Evolutionary conservation across 2,797 vertebrate species (phyloP), one percentile per base, ranked within the genome.

Genomic region (Aulostomus chinensis): DNA sequence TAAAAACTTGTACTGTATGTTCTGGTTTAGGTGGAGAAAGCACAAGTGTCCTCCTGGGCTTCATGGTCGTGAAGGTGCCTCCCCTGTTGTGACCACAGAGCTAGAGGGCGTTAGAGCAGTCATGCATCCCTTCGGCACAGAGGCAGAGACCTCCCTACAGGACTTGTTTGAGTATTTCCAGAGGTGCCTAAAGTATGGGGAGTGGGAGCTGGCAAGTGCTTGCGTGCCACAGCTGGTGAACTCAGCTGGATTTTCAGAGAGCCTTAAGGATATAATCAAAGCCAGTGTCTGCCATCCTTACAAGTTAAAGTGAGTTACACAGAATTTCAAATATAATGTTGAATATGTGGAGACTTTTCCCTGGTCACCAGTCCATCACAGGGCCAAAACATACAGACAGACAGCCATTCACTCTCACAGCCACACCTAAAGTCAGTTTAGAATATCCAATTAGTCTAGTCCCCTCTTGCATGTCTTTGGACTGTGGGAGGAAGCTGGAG

Each of bases 171-270:
- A 33, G 3, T 95, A 95, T 73, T 98, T 98, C 85, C 92, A 91
- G 14, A 88, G 88, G 55, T 95, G 94, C 53, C 69, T 97, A 18
- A 86, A 54, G 62, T 86, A 76, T 2, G 95, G 92, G 5, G 91
- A 95, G 70, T 98, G 95, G 96, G 94, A 94, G 81, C 84, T 98
- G 42, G 95, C 94, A 0, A 90, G 85, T 25, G 94, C 96, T 15
- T 98, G 94, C 16, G 85, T 96, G 15, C 89, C 87, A 13, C 95
- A 96, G 76, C 90, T 98, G 59, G 81, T 89, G 8, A 78, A 66
- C 29, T 81, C 90, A 8, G 49, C 59, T 0, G 89, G 72, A 15
- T 84, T 86, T 18, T 72, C 91, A 0, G 71, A 78, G 48, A 80
- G 77, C 1, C 88, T 95, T 18, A 83, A 73, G 56, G 86, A 88